Evolutionary conservation across 2,797 vertebrate species (phyloP).

Genomic region (Morus bassanus): DNA sequence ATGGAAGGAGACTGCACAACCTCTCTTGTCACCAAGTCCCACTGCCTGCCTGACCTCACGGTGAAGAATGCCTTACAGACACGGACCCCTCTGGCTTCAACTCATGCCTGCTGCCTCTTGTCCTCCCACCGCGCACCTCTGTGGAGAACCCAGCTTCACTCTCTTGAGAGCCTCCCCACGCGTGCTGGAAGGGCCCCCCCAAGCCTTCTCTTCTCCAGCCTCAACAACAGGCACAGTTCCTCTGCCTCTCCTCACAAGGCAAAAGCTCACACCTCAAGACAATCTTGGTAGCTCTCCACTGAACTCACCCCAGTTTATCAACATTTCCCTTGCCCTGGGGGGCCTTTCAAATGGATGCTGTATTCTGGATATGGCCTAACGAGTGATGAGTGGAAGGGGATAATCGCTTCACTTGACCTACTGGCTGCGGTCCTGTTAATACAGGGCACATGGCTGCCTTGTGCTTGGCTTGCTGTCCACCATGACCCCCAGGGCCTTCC

Average conservation of each 20-base stretch:
- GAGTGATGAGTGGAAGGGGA: background rate
- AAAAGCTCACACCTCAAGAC: background rate
- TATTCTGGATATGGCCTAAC: rapidly evolving
- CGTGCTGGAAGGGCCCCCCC: background rate
- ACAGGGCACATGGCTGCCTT: background rate
- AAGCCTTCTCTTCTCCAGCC: background rate
- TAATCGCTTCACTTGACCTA: background rate
- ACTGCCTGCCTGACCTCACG: rapidly evolving
- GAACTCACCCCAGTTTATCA: background rate
- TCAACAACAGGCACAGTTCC: background rate
- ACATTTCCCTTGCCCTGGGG: background rate
- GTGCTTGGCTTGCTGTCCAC: background rate
- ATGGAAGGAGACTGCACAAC: background rate
- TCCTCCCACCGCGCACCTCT: background rate
- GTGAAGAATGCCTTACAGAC: background rate
- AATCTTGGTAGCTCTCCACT: background rate
- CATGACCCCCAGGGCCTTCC: rapidly evolving
- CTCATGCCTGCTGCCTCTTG: background rate
- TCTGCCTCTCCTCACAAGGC: background rate
- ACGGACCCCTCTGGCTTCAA: background rate
- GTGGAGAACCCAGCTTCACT: background rate
- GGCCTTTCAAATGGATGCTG: background rate
- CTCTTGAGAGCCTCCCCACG: background rate
- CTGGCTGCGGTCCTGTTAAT: background rate
- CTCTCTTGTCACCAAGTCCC: background rate